Evolutionary conservation across 1,140 invertebrate species (phyloP).

Genomic region (Dendrolimus kikuchii): DNA sequence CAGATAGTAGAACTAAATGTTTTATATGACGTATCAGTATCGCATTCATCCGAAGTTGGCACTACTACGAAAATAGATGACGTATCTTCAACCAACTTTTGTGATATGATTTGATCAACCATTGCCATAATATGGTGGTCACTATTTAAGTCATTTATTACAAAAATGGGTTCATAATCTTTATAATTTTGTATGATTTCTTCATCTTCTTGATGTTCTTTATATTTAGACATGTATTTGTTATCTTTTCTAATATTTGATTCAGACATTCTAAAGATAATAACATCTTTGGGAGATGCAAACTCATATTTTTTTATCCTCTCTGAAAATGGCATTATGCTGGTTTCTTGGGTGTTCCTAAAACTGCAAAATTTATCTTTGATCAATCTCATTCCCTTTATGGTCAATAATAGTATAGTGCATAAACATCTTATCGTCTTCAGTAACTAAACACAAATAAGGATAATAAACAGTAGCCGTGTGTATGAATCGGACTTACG

Average conservation of each 20-base stretch:
- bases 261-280: slow-evolving; percentile 8
- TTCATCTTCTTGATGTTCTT: not conserved
- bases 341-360: no score
- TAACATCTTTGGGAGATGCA: not conserved
- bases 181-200: not conserved
- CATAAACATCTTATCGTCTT: no score
- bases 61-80: slow-evolving; percentile 28
- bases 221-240: slow-evolving; percentile 3
- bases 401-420: no score
- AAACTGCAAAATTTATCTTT: no score
- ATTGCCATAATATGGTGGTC: slow-evolving; percentile 14
- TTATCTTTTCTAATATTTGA: slow-evolving; percentile 1
- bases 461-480: no score
- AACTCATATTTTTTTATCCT: not conserved
- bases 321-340: no score
- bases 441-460: no score
- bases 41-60: slow-evolving; percentile 17
- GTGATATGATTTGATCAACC: slow-evolving; percentile 15
- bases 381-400: no score
- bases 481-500: no score
- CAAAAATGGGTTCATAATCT: slow-evolving; percentile 7
- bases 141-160: slow-evolving; percentile 13
- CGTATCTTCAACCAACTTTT: slow-evolving; percentile 9
- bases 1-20: slow-evolving; percentile 23
- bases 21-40: slow-evolving; percentile 3